These are phyloP conservation scores for Alexandromys oeconomus DNA, from an alignment of 2,797 vertebrate species.

Conservation along the genomic window DNA sequence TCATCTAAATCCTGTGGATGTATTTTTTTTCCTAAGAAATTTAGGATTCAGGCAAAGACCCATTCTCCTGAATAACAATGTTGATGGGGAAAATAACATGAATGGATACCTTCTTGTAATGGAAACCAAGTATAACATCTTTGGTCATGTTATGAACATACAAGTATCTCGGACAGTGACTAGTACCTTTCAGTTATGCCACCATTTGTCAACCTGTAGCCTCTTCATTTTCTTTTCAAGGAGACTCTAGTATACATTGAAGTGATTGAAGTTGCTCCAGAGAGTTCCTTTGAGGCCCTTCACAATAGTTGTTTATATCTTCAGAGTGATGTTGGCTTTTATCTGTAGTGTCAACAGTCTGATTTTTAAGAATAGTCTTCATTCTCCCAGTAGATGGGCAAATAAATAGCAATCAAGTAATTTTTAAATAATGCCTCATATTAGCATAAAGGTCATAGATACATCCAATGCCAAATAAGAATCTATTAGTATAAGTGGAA, in stretches of 20 bases:
- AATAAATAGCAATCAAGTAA: neutral
- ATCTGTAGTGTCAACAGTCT: neutral
- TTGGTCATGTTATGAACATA: neutral
- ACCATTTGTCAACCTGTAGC: neutral
- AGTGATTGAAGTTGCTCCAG: neutral
- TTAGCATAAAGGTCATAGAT: neutral
- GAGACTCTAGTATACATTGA: neutral
- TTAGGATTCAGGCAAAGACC: neutral
- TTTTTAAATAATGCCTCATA: neutral
- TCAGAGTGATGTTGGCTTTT: neutral
- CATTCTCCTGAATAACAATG: neutral
- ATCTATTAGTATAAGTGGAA: neutral
- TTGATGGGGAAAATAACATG: neutral
- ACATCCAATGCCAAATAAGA: too few relatives aligned
- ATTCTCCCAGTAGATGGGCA: neutral
- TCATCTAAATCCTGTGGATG: neutral
- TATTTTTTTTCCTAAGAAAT: neutral
- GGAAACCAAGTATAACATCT: neutral
- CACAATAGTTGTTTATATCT: neutral
- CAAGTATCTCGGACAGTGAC: fast-evolving
- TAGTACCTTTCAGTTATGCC: neutral
- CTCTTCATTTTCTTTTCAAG: neutral
- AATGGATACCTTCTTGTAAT: neutral
- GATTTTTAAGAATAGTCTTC: neutral
- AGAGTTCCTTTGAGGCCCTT: neutral